Conservation (phyloP, 2,113 vertebrate genomes). For the Microtus montanus region DNA sequence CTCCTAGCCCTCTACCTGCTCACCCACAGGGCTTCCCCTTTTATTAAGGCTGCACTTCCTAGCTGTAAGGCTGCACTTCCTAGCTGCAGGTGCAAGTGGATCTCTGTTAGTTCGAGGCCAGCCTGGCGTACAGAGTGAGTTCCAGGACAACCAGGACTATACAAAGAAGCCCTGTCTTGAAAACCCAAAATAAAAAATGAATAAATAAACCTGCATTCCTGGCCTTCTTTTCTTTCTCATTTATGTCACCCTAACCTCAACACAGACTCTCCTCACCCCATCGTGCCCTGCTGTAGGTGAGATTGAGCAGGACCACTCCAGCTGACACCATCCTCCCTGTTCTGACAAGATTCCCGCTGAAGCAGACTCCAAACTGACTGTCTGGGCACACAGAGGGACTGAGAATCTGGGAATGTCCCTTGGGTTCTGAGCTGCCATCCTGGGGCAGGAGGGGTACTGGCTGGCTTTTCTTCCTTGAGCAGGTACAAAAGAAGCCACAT, state of each 20-base stretch:
- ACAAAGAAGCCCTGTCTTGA: neutral
- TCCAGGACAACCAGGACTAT: neutral
- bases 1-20: neutral
- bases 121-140: neutral
- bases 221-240: neutral
- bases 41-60: neutral
- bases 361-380: conserved; percentile 81
- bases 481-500: conserved; percentile 84
- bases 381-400: conserved; percentile 72
- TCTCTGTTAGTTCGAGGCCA: neutral
- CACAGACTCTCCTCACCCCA: neutral
- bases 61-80: neutral
- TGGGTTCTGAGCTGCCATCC: conserved; percentile 82
- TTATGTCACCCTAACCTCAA: conserved; percentile 6
- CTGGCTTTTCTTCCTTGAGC: conserved; percentile 84
- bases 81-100: neutral
- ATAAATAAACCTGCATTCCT: neutral
- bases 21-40: too few relatives aligned
- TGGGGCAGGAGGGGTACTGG: conserved; percentile 79
- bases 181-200: neutral
- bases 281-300: conserved; percentile 61
- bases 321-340: conserved; percentile 75
- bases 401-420: conserved; percentile 76
- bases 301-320: conserved; percentile 59
- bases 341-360: conserved; percentile 82